Percentiles rank a stretch among this genome's conserved stretches.
Conservation (phyloP, 2,797 vertebrate species). For the Choloepus didactylus region DNA sequence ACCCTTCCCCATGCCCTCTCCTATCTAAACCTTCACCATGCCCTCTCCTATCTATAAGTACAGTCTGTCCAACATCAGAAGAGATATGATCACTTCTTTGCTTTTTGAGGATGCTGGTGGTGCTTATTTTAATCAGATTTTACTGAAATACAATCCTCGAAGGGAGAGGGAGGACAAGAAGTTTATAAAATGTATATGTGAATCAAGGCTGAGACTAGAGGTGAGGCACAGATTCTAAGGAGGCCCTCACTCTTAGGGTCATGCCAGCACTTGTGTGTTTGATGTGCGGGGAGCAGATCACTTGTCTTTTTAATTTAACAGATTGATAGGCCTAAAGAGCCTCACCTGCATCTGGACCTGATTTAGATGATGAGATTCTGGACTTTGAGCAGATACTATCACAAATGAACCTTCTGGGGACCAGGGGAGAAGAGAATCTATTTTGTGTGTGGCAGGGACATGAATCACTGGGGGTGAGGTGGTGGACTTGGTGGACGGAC, state of each 20-base stretch:
- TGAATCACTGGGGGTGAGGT: background rate
- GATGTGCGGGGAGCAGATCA: background rate
- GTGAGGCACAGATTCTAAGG: background rate
- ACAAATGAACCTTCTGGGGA: background rate
- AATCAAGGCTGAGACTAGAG: background rate
- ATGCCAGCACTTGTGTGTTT: background rate
- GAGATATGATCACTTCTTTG: background rate
- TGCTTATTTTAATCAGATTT: constrained; percentile 1
- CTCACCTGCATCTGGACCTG: background rate
- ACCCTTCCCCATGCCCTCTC: too few relatives aligned
- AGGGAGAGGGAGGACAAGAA: background rate
- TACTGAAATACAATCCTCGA: background rate
- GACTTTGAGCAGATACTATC: background rate
- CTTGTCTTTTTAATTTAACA: background rate
- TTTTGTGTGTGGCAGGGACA: background rate
- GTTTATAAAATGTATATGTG: background rate
- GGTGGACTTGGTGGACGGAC: background rate
- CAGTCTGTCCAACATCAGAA: too few relatives aligned
- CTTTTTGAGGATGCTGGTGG: background rate
- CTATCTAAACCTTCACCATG: too few relatives aligned
- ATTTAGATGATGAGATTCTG: background rate
- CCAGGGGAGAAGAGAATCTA: background rate
- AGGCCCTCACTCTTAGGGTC: background rate
- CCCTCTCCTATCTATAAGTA: background rate
- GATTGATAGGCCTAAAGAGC: background rate